A percentile compares a stretch with the other conserved stretches of the same genome.
These are phyloP conservation scores for Pseudomyrmex dendroicus DNA, from an alignment of 1,140 invertebrate genomes.

Conservation along the genomic window DNA sequence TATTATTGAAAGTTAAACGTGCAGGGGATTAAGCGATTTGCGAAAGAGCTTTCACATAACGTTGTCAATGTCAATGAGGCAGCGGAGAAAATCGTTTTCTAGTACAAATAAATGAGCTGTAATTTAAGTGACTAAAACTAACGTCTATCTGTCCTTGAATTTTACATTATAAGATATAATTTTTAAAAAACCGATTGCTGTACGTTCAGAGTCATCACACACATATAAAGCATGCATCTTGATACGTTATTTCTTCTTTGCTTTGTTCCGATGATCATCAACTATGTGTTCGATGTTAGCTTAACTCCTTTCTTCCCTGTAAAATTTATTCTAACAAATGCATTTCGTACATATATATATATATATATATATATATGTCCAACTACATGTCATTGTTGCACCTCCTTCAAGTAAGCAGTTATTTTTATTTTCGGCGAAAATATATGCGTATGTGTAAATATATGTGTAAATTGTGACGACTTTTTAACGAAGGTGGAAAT, in stretches of 20 bases:
- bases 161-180: constrained; percentile 58
- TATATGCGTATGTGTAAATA: background rate
- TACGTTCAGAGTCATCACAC: background rate
- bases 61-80: constrained; percentile 6
- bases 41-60: constrained; percentile 17
- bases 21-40: constrained; percentile 63
- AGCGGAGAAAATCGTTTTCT: constrained; percentile 59
- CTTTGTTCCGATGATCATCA: constrained; percentile 19
- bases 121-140: constrained; percentile 67
- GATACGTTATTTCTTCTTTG: constrained; percentile 8
- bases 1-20: constrained; percentile 48
- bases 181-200: constrained; percentile 33
- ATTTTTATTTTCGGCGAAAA: constrained; percentile 50
- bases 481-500: constrained; percentile 49
- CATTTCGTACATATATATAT: constrained; percentile 49
- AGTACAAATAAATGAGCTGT: constrained; percentile 68
- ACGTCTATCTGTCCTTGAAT: constrained; percentile 47
- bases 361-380: constrained; percentile 31
- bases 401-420: constrained; percentile 35
- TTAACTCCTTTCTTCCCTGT: constrained; percentile 63
- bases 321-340: constrained; percentile 67
- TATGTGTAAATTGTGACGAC: background rate
- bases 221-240: constrained; percentile 28
- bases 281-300: constrained; percentile 43
- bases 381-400: constrained; percentile 63